A percentile compares a stretch with the other conserved stretches of the same genome.
Conservation (phyloP, 2,888 invertebrate genomes). For the Mythimna pallens region DNA sequence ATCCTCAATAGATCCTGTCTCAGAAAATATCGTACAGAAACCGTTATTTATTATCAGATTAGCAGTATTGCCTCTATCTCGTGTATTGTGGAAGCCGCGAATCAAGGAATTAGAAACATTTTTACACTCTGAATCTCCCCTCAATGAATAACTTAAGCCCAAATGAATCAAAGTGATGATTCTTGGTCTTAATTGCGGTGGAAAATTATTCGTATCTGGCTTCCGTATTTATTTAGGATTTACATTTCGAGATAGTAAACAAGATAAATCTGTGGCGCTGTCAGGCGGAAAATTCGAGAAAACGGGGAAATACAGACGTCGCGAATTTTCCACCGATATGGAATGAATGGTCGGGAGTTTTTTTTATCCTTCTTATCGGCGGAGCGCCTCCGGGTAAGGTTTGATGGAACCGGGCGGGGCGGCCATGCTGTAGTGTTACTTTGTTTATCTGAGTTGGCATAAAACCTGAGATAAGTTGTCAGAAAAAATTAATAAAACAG, state of each 20-base stretch:
- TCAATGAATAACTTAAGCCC: slow-evolving; percentile 52
- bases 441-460: slow-evolving; percentile 34
- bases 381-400: slow-evolving; percentile 35
- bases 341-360: slow-evolving; percentile 48
- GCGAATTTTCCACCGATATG: slow-evolving; percentile 57
- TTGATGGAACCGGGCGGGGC: slow-evolving; percentile 36
- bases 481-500: not conserved
- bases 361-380: slow-evolving; percentile 54
- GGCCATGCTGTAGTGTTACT: slow-evolving; percentile 7
- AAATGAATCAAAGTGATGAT: slow-evolving; percentile 42
- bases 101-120: slow-evolving; percentile 54
- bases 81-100: slow-evolving; percentile 29
- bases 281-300: slow-evolving; percentile 54
- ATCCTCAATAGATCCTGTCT: slow-evolving; percentile 49
- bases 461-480: slow-evolving; percentile 12
- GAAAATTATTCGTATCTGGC: slow-evolving; percentile 50
- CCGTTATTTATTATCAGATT: slow-evolving; percentile 65
- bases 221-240: slow-evolving; percentile 63
- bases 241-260: slow-evolving; percentile 56
- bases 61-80: slow-evolving; percentile 49
- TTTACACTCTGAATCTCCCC: slow-evolving; percentile 27
- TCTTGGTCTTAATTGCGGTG: slow-evolving; percentile 50
- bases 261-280: slow-evolving; percentile 55
- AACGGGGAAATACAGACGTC: slow-evolving; percentile 55
- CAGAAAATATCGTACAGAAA: slow-evolving; percentile 56